Evolutionary conservation across 2,888 invertebrate genomes (phyloP).

Genomic region (Pardosa pseudoannulata): DNA sequence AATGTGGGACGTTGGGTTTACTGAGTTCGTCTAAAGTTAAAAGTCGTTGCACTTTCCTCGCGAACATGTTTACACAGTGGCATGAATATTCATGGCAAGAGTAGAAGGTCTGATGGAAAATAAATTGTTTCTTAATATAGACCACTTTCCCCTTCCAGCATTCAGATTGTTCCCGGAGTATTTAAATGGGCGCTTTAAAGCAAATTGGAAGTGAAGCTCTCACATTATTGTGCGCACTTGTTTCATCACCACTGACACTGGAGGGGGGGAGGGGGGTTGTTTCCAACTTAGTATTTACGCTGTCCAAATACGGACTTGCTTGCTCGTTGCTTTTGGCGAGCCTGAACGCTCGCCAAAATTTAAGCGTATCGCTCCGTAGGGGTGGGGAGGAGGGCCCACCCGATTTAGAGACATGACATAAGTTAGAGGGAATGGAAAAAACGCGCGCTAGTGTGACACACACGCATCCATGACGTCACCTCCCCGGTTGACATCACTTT

Average conservation of each 20-base stretch:
- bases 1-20: no score
- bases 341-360: not conserved
- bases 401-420: conserved; percentile 64
- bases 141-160: not conserved
- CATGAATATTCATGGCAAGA: not conserved
- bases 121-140: conserved; percentile 4
- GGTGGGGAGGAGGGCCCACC: conserved; percentile 22
- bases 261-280: no score
- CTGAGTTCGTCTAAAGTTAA: no score
- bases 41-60: not conserved
- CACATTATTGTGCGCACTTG: not conserved
- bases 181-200: not conserved
- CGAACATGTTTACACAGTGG: not conserved
- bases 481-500: conserved; percentile 51
- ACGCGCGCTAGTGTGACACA: conserved; percentile 39
- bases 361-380: not conserved
- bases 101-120: not conserved
- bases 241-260: not conserved
- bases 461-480: conserved; percentile 35
- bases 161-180: not conserved
- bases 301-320: not conserved
- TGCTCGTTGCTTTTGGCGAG: not conserved
- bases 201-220: not conserved
- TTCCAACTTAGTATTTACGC: conserved; percentile 9
- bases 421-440: conserved; percentile 45